Evolutionary conservation across 2,113 vertebrate genomes (phyloP).

Genomic region (Melanotaenia duboulayi): DNA sequence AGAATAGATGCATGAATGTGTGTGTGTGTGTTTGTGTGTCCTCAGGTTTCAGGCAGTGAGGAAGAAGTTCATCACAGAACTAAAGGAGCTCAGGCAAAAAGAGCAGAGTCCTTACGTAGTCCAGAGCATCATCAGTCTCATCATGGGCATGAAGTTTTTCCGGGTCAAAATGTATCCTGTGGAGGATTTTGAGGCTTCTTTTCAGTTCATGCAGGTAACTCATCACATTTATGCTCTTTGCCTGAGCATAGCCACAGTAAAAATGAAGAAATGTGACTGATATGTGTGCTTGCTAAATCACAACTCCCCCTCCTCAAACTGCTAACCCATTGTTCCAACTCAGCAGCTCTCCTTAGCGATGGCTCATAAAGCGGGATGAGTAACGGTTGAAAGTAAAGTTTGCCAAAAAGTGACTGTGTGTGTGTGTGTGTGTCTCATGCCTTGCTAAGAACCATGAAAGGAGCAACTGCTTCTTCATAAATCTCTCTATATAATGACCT

Average conservation of each 20-base stretch:
- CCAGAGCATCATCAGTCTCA: slow-evolving; percentile 97
- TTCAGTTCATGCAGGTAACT: slow-evolving; percentile 97
- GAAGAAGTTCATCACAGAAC: slow-evolving; percentile 98
- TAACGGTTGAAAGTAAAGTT: too few species aligned
- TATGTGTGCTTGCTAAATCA: slow-evolving; percentile 26
- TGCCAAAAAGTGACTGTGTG: neutral
- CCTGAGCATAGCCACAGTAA: too few species aligned
- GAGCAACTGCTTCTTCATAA: slow-evolving; percentile 56
- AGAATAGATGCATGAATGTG: neutral
- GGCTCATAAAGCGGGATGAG: slow-evolving; percentile 55
- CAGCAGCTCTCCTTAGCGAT: neutral
- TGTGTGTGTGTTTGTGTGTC: slow-evolving; percentile 24
- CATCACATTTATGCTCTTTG: too few species aligned
- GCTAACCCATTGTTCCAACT: slow-evolving; percentile 47
- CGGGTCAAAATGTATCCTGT: slow-evolving; percentile 99
- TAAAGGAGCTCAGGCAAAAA: slow-evolving; percentile 95
- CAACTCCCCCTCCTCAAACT: slow-evolving; percentile 22
- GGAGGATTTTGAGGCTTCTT: slow-evolving; percentile 98
- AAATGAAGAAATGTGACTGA: neutral
- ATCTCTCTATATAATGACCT: slow-evolving; percentile 5
- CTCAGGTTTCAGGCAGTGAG: slow-evolving; percentile 96
- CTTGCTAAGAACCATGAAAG: slow-evolving; percentile 46
- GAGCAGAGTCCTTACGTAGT: slow-evolving; percentile 95
- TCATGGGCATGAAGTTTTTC: slow-evolving; percentile 99
- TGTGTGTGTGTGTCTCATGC: slow-evolving; percentile 20